Conservation (phyloP, 1,140 invertebrate species). For the Meteorus sp. region DNA sequence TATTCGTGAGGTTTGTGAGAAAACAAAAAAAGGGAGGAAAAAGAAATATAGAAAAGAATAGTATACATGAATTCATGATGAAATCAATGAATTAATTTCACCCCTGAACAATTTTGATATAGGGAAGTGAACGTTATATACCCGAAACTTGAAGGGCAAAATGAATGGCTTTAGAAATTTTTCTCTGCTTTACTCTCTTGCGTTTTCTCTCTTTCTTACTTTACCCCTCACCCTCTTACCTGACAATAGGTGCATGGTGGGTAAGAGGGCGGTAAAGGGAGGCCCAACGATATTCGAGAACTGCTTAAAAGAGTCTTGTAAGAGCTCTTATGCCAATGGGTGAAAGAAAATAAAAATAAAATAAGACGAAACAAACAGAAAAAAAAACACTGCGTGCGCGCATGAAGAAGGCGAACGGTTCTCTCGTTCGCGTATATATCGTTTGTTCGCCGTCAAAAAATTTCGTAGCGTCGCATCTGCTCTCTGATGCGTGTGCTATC, state of each 20-base stretch:
- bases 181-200: slow-evolving; percentile 5
- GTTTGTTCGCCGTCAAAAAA: slow-evolving; percentile 20
- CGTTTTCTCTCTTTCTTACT: no score
- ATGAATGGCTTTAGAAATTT: slow-evolving; percentile 15
- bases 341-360: background rate
- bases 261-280: background rate
- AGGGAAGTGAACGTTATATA: slow-evolving; percentile 17
- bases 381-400: slow-evolving; percentile 7
- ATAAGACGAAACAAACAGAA: background rate
- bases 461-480: slow-evolving; percentile 26
- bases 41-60: no score
- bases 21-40: no score
- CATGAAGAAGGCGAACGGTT: slow-evolving; percentile 19
- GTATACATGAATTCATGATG: no score
- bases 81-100: slow-evolving; percentile 23
- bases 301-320: slow-evolving; percentile 18
- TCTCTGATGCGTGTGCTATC: slow-evolving; percentile 30
- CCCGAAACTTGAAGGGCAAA: background rate
- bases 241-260: no score
- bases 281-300: slow-evolving; percentile 15
- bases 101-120: background rate
- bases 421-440: slow-evolving; percentile 8
- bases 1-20: no score
- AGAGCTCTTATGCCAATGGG: background rate
- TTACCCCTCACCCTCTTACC: no score